Evolutionary conservation across 1,140 invertebrate genomes (phyloP).

Genomic region (Psilanteris sp.): DNA sequence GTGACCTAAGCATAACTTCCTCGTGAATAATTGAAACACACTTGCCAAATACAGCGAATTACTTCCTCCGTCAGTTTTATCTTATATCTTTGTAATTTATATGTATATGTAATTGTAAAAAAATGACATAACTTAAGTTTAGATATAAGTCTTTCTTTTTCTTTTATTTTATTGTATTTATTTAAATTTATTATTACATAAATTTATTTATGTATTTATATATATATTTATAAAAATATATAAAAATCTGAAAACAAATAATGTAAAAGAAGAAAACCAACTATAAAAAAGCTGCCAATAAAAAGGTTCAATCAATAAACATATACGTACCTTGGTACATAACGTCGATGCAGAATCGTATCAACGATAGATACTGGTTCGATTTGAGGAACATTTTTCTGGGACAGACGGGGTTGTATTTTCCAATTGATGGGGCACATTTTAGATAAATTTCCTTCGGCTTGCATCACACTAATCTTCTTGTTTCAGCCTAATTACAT

Average conservation of each 20-base stretch:
- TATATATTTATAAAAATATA: neutral
- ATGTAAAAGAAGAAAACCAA: slow-evolving; percentile 1
- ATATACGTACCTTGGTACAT: slow-evolving; percentile 59
- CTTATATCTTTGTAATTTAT: too few species aligned
- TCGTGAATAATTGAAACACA: slow-evolving; percentile 49
- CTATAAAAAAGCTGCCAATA: too few species aligned
- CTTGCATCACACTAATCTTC: slow-evolving; percentile 33
- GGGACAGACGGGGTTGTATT: slow-evolving; percentile 39
- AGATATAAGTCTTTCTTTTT: too few species aligned
- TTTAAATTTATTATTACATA: too few species aligned
- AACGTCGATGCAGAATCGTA: slow-evolving; percentile 65
- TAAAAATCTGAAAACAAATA: slow-evolving; percentile 4
- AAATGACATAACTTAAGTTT: neutral
- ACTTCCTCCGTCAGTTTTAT: slow-evolving; percentile 29
- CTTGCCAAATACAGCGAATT: slow-evolving; percentile 45
- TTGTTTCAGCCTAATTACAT: slow-evolving; percentile 16
- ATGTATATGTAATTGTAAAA: too few species aligned
- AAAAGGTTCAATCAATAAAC: too few species aligned
- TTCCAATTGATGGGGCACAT: slow-evolving; percentile 49
- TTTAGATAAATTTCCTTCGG: slow-evolving; percentile 44
- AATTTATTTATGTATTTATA: too few species aligned
- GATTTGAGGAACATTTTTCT: slow-evolving; percentile 20
- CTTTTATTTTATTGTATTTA: too few species aligned
- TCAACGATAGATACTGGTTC: slow-evolving; percentile 55
- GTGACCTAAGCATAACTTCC: slow-evolving; percentile 51